Percentiles rank a stretch among this genome's conserved stretches.
Conservation (phyloP, 2,113 vertebrate species). For the Benthochromis sp. region DNA sequence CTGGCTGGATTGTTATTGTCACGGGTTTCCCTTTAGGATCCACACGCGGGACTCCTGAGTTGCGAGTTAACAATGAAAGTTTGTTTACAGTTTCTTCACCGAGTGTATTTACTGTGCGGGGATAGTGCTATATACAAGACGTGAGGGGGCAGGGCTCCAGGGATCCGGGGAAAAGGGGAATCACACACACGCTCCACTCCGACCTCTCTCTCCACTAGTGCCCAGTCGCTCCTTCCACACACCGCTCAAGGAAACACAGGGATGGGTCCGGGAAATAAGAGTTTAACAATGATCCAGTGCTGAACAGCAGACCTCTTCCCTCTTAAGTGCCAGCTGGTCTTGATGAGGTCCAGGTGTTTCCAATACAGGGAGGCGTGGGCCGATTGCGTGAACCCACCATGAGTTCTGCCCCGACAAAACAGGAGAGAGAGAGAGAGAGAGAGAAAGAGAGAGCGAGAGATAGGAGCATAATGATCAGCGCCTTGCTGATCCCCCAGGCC, state of each 20-base stretch:
- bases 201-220: background rate
- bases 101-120: background rate
- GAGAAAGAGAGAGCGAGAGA: background rate
- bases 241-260: rapidly evolving
- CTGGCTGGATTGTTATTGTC: background rate
- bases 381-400: background rate
- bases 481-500: background rate
- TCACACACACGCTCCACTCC: background rate
- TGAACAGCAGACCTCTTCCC: background rate
- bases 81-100: rapidly evolving
- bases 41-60: rapidly evolving
- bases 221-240: background rate
- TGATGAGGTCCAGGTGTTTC: background rate
- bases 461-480: background rate
- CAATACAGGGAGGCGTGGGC: background rate
- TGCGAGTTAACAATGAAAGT: background rate
- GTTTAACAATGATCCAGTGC: rapidly evolving
- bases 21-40: background rate
- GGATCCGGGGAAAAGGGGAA: background rate
- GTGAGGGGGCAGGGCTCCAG: background rate
- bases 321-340: background rate
- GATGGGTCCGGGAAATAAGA: background rate
- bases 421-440: background rate
- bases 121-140: background rate
- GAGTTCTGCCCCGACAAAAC: background rate